Base-by-base conservation (phyloP, 2,113 vertebrate species). In the Chionodraco myersi region DNA sequence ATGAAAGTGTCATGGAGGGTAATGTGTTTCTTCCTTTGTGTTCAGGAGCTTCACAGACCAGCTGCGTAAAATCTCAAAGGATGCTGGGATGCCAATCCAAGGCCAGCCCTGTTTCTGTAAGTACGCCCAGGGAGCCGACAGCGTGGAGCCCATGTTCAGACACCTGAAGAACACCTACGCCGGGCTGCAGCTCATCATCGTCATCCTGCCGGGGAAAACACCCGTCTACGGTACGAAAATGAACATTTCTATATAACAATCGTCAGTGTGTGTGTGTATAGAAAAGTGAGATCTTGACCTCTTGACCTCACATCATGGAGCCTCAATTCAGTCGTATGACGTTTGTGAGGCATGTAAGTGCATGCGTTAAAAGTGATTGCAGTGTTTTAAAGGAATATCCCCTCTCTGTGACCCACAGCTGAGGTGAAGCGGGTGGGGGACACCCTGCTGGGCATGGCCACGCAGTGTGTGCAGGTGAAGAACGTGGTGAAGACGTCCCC, bases 401-500 rank as follows among this genome's bases (percentile, higher is more conserved):
- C 5, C 7, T 51, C 23, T 83, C 34, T 83, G 3, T 77, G 36
- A 53, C 63, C 54, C 21, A 6, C 86, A 99, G 97, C 98, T 64
- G 98, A 99, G 90, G 98, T 99, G 93, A 99, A 99, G 91, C 96
- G 97, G 3, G 98, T 99, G 66, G 97, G 98, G 72, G 98, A 99
- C 75, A 99, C 98, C 0, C 95, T 99, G 53, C 84, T 99, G 21
- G 98, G 98, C 71, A 99, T 99, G 98, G 97, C 98, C 86, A 99
- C 98, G 0, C 98, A 99, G 86, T 99, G 98, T 64, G 98, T 99
- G 66, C 98, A 99, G 94, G 97, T 99, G 89, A 99, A 99, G 96
- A 99, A 99, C 45, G 98, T 99, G 77, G 97, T 99, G 67, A 99
- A 99, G 96, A 99, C 98, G 71, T 98, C 97, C 68, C 98, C 98